Evolutionary conservation across 1,140 invertebrate species (phyloP).

Genomic region (Fopius arisanus): DNA sequence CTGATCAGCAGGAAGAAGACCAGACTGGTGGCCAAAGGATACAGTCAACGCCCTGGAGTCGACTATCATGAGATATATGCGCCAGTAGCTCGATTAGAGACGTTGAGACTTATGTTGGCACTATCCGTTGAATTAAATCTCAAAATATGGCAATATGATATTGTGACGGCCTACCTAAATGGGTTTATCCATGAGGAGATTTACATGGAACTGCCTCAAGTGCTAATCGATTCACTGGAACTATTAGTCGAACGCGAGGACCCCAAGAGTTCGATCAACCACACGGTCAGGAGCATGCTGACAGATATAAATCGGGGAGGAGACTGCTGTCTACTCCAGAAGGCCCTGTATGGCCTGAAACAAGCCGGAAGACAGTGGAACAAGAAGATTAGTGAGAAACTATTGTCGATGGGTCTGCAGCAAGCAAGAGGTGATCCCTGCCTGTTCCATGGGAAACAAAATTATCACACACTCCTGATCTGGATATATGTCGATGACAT

Average conservation of each 20-base stretch:
- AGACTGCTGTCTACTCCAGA: background rate
- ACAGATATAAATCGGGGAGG: constrained; percentile 14
- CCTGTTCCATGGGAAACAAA: background rate
- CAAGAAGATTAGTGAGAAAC: constrained; percentile 2
- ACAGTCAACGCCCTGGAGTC: background rate
- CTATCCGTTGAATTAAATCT: background rate
- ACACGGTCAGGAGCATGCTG: constrained; percentile 17
- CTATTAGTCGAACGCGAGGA: no score
- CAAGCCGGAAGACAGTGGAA: constrained; percentile 45
- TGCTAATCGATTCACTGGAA: background rate
- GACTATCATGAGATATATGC: background rate
- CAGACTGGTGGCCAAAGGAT: constrained; percentile 7
- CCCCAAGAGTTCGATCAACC: background rate
- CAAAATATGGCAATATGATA: background rate
- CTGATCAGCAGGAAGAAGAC: background rate
- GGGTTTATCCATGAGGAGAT: background rate
- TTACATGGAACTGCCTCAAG: background rate
- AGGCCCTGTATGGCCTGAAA: background rate
- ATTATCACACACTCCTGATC: background rate
- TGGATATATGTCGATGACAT: constrained; percentile 39
- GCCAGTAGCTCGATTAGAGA: background rate
- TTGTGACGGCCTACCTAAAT: background rate
- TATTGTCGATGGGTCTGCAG: constrained; percentile 4
- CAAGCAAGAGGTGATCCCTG: constrained; percentile 20
- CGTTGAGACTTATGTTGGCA: background rate